A percentile compares a stretch with the other conserved stretches of the same genome.
Evolutionary conservation across 37 sponge, comb jelly and placozoan species (phyloP).

Genomic region (Petrosia ficiformis): DNA sequence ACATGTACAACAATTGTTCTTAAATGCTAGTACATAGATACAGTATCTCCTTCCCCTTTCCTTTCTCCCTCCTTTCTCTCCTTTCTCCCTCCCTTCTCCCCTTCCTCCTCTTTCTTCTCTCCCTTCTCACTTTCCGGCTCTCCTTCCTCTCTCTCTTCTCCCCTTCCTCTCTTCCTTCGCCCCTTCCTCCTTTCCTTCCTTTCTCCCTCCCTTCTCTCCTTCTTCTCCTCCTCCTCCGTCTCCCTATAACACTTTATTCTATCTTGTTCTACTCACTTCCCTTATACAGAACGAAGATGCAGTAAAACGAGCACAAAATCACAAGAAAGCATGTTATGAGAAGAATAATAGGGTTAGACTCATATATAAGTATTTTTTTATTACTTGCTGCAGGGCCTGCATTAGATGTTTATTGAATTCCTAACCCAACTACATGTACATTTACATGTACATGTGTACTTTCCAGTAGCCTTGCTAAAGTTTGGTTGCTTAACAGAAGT

Average conservation of each 20-base stretch:
- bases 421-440: too few relatives aligned
- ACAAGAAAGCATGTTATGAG: slow-evolving; percentile 71
- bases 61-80: neutral
- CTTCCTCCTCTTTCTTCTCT: neutral
- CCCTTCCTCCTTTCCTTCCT: neutral
- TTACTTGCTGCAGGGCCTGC: too few relatives aligned
- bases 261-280: too few relatives aligned
- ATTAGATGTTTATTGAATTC: too few relatives aligned
- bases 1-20: too few relatives aligned
- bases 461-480: too few relatives aligned
- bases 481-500: too few relatives aligned
- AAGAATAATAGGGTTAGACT: slow-evolving; percentile 46
- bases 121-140: neutral
- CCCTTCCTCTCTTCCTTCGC: neutral
- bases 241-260: too few relatives aligned
- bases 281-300: slow-evolving; percentile 63
- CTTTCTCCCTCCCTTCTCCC: neutral
- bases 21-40: too few relatives aligned
- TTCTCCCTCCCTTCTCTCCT: slow-evolving; percentile 1
- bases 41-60: neutral
- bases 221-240: too few relatives aligned
- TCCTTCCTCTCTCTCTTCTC: neutral
- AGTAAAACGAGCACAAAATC: slow-evolving; percentile 61
- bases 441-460: too few relatives aligned
- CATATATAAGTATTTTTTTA: neutral